phyloP scores from a whole-genome alignment of 1,140 invertebrate species.

The Pemphigus obesinymphae region DNA sequence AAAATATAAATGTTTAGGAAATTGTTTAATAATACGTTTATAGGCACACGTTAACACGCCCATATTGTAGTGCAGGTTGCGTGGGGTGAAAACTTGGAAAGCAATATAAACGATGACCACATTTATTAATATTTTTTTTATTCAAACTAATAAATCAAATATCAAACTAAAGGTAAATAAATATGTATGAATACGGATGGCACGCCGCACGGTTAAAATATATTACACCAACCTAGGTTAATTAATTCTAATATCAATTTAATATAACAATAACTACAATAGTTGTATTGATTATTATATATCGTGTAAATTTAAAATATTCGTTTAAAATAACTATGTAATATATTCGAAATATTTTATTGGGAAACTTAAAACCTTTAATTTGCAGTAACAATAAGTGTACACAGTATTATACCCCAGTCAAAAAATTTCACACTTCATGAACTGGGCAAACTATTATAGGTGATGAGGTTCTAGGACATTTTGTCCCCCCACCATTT shows the following conservation, averaged over 20 bases:
- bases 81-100: conserved; percentile 34
- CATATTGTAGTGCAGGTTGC: conserved; percentile 3
- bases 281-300: too few species aligned
- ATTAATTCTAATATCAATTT: neutral
- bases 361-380: too few species aligned
- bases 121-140: neutral
- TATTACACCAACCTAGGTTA: neutral
- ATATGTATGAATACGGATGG: neutral
- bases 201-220: neutral
- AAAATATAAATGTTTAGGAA: neutral
- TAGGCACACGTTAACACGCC: neutral
- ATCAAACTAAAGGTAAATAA: neutral
- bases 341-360: too few species aligned
- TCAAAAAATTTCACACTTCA: too few species aligned
- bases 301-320: too few species aligned
- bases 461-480: too few species aligned
- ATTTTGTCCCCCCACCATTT: too few species aligned
- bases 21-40: conserved; percentile 27
- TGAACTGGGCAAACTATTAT: too few species aligned
- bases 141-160: neutral
- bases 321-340: too few species aligned
- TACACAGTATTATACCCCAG: too few species aligned
- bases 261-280: neutral
- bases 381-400: too few species aligned
- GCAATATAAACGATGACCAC: conserved; percentile 17